Evolutionary conservation across 2,797 vertebrate species (phyloP), one percentile per base, ranked within the genome.

Genomic region (Gymnocypris eckloni): DNA sequence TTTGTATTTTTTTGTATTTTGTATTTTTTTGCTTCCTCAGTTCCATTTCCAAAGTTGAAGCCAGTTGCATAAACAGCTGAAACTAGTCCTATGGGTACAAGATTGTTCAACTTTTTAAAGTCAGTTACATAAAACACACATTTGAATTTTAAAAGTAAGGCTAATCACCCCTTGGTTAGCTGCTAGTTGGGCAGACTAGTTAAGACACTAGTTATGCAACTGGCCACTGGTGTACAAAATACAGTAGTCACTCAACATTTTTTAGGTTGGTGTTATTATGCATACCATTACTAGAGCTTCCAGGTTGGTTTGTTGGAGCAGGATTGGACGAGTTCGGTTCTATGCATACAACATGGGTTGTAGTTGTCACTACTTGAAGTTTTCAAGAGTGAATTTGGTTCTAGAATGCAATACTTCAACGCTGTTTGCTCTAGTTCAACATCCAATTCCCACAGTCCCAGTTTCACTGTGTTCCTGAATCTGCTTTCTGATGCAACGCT

Each of bases 401-500:
- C 48, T 12, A 37, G 25, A 75, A 52, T 20, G 28, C 25, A 86
- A 67, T 79, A 33, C 48, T 75, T 59, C 39, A 15, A 52, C 67
- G 37, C 71, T 72, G 81, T 86, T 89, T 82, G 70, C 76, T 81
- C 72, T 87, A 28, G 69, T 79, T 85, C 76, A 59, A 66, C 64
- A 52, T 22, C 71, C 11, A 85, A 54, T 87, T 83, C 54, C 85
- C 82, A 39, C 78, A 75, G 79, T 87, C 84, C 48, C 43, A 72
- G 82, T 67, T 59, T 84, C 81, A 77, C 81, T 72, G 77, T 61
- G 82, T 71, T 59, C 81, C 76, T 43, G 84, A 86, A 81, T 59
- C 86, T 80, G 11, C 61, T 81, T 54, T 83, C 82, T 81, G 70
- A 84, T 37, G 48, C 41, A 83, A 66, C 43, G 10, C 13, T 81